These are phyloP conservation scores for Gallinago solitaria DNA, from an alignment of 2,797 vertebrate species.

Conservation along the genomic window DNA sequence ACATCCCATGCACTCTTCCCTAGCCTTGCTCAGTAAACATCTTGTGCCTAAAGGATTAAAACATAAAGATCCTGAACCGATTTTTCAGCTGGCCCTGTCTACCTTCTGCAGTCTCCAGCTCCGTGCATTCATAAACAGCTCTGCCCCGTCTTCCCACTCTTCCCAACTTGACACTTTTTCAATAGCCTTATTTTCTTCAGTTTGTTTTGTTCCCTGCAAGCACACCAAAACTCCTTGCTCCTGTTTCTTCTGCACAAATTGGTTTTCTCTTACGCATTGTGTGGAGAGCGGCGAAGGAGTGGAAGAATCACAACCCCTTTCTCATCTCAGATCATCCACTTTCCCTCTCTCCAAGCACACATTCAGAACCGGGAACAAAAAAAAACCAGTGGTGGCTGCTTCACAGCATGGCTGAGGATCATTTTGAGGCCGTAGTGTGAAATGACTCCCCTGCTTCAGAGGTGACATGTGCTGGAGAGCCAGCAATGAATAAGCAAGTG, in stretches of 20 bases:
- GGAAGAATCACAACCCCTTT: not conserved
- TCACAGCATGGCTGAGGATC: not conserved
- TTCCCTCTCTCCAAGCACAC: not conserved
- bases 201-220: not conserved
- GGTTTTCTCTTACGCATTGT: not conserved
- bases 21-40: not conserved
- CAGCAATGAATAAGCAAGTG: not conserved
- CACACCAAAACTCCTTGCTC: rapidly evolving
- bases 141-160: not conserved
- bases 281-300: not conserved
- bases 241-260: not conserved
- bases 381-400: not conserved
- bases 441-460: not conserved
- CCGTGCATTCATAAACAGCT: not conserved
- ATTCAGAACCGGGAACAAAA: not conserved
- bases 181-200: not conserved
- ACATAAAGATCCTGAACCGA: not conserved
- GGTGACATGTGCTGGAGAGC: not conserved
- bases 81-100: not conserved
- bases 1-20: not conserved
- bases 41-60: not conserved
- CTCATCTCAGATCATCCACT: not conserved
- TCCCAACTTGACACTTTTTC: not conserved
- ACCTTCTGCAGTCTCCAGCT: not conserved
- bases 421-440: not conserved